Percentiles rank a stretch among this genome's conserved stretches.
These are phyloP conservation scores for Ammodytes dubius DNA, from an alignment of 2,113 vertebrate genomes.

Conservation along the genomic window DNA sequence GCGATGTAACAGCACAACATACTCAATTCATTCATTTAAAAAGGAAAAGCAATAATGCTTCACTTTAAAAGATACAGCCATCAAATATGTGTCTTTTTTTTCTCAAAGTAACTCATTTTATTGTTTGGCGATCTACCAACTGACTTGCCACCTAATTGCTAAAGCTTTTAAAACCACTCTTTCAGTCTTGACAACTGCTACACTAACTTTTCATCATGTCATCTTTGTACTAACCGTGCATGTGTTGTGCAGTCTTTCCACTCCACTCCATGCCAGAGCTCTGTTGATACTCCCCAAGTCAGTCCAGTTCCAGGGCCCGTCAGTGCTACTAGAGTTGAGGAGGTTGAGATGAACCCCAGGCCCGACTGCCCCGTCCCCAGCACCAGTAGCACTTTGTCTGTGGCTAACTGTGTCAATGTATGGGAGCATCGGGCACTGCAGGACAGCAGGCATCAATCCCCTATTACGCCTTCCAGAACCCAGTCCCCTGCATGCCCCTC, in stretches of 20 bases:
- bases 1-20: background rate
- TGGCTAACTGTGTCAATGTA: conserved; percentile 68
- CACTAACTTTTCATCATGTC: background rate
- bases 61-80: background rate
- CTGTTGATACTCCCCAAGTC: conserved; percentile 64
- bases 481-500: conserved; percentile 75
- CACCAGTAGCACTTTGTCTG: conserved; percentile 87
- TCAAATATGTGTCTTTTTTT: background rate
- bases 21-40: no score
- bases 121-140: background rate
- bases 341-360: conserved; percentile 26
- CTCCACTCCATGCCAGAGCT: conserved; percentile 70
- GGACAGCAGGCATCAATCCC: conserved; percentile 70
- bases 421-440: conserved; percentile 87
- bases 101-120: background rate
- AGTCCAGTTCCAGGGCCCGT: conserved; percentile 74
- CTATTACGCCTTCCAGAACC: conserved; percentile 67
- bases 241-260: conserved; percentile 73
- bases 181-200: background rate
- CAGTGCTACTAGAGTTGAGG: conserved; percentile 43
- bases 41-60: background rate
- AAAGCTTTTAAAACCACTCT: background rate
- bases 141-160: background rate
- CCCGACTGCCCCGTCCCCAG: conserved; percentile 61
- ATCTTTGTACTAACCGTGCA: conserved; percentile 66